A percentile compares a stretch with the other conserved stretches of the same genome.
These are phyloP conservation scores for Ichneumoninae sp. DNA, from an alignment of 2,888 invertebrate genomes.

Conservation along the genomic window DNA sequence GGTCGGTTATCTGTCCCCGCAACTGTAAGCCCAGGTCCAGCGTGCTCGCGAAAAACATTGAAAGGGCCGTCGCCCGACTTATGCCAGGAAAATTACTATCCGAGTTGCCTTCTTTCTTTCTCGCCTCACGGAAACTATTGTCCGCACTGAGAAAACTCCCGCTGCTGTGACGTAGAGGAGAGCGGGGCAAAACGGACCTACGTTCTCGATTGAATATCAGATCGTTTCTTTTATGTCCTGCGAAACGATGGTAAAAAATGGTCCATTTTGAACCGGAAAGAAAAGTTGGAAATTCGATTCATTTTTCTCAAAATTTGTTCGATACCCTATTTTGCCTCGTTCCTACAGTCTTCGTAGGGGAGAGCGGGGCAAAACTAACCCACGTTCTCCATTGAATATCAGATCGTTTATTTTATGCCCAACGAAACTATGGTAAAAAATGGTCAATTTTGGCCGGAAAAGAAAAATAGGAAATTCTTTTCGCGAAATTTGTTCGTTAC, in stretches of 20 bases:
- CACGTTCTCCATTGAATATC: background rate
- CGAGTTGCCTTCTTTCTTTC: conserved; percentile 54
- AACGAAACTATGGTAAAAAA: too few species aligned
- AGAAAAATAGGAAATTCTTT: background rate
- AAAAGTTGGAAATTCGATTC: background rate
- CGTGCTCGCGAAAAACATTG: conserved; percentile 55
- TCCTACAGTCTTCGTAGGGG: background rate
- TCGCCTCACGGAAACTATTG: conserved; percentile 53
- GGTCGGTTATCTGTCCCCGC: conserved; percentile 31
- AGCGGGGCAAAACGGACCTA: background rate
- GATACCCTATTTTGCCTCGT: too few species aligned
- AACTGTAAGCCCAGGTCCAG: conserved; percentile 23
- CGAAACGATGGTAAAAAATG: background rate
- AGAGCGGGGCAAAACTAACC: background rate
- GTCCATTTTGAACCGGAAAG: too few species aligned
- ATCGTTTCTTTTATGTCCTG: too few species aligned
- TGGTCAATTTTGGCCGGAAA: too few species aligned
- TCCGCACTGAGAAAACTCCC: conserved; percentile 43
- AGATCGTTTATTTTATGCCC: too few species aligned
- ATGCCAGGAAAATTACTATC: conserved; percentile 54
- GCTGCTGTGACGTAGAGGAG: background rate
- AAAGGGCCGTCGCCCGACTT: conserved; percentile 60
- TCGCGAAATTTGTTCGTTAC: background rate
- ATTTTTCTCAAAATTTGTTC: conserved; percentile 9
- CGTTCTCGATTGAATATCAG: background rate